Percentiles rank a stretch among this genome's conserved stretches.
Evolutionary conservation across 1,140 invertebrate genomes (phyloP).

Genomic region (Acromyrmex echinatior): DNA sequence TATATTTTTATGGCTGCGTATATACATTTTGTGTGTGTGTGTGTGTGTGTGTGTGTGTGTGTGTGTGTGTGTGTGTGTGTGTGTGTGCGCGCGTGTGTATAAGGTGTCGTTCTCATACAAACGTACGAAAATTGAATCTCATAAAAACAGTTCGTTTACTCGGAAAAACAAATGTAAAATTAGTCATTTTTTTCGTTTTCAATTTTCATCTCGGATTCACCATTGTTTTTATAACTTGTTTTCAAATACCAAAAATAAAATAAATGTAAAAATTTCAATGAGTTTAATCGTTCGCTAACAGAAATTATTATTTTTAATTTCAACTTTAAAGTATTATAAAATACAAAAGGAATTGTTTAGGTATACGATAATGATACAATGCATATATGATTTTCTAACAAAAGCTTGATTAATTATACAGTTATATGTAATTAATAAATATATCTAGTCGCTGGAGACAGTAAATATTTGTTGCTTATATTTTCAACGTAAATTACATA

Average conservation of each 20-base stretch:
- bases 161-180: constrained; percentile 8
- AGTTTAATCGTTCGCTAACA: neutral
- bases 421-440: neutral
- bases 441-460: neutral
- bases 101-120: neutral
- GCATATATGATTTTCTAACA: no score
- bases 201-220: neutral
- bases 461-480: neutral
- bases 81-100: no score
- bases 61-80: no score
- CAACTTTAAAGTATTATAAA: neutral
- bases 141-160: constrained; percentile 7
- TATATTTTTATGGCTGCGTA: constrained; percentile 9
- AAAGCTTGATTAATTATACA: neutral
- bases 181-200: constrained; percentile 13
- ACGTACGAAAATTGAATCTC: neutral
- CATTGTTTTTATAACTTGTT: neutral
- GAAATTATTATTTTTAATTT: constrained; percentile 20
- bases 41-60: no score
- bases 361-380: neutral
- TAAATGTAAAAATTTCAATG: neutral
- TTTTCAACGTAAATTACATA: neutral
- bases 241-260: neutral
- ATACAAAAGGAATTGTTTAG: neutral
- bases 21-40: neutral